Base-by-base conservation (phyloP, 2,113 vertebrate species). In the Pungitius pungitius region DNA sequence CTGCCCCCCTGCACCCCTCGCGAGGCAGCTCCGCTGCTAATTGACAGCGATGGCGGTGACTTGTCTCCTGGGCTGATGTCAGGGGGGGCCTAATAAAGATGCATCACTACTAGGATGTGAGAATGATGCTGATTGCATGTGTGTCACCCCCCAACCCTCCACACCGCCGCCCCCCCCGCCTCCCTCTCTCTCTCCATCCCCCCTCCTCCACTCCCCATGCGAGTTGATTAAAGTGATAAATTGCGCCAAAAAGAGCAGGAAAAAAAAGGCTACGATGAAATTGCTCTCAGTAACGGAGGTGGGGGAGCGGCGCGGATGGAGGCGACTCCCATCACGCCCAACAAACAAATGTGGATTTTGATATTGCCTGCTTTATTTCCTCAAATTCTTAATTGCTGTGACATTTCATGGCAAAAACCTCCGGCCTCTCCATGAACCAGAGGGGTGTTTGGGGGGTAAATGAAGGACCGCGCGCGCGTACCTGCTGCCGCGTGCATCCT, bases 51-150 rank as follows among this genome's bases (percentile, higher is more conserved):
- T 91, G 75, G 88, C 86, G 30, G 52, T 82, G 75, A 39, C 82
- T 70, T 63, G 65, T 90, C 86, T 90, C 81, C 69, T 73, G 82
- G 85, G 81, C 73, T 74, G 85, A 88, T 73, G 83, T 62, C 62
- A n/a, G 65, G 82, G 75, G 82, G 82, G 49, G 86, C 69, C 79
- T 89, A 87, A 92, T 91, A 90, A 92, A 92, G 90, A 89, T 80
- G 75, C 84, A 89, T 90, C 77, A 81, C 84, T 72, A 40, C 18
- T 9, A 78, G 64, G 65, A 68, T 68, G 68, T 61, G 81, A 61
- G 64, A 76, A 71, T 76, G 82, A 84, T 83, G 84, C 78, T 39
- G 69, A 71, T 80, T 27, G 30, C 9, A 37, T 42, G 62, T 14
- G 42, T 43, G 12, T 9, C 47, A 40, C 26, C 10, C 49, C 18